Base-by-base conservation (phyloP, 2,113 vertebrate species). In the Haemorhous mexicanus region DNA sequence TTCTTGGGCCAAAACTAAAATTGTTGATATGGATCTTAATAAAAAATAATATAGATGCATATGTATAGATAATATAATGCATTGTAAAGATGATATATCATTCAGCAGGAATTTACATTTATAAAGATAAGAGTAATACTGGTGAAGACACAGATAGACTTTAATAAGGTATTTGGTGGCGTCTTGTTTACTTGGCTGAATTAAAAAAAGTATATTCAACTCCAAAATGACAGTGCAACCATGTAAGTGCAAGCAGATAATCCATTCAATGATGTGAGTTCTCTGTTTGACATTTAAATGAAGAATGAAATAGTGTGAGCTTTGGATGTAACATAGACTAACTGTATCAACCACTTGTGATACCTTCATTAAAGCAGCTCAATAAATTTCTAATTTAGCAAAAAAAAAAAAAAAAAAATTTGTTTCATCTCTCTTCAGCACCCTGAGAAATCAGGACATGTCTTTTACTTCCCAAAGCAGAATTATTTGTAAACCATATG, bases 191-290 rank as follows among this genome's bases (percentile, higher is more conserved):
- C 8, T 21, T 66, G 5, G 6, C 18, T 62, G 21, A 62, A 82
- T 41, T 37, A 46, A 53, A 49, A n/a, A 33, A 30, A 1, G 1
- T 75, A 46, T 44, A 89, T 76, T 84, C 26, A 30, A 11, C 9
- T 69, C 11, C 16, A 93, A n/a, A 84, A 67, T 61, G 4, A 30
- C 16, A 50, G 4, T 22, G 20, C 4, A n/a, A 52, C 13, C 9
- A n/a, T 26, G 11, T 37, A 80, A 67, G 59, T 47, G 4, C 0
- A 7, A 76, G 23, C 8, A 69, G 33, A 32, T 35, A 81, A 61
- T 43, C 23, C 9, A 69, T 64, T 69, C 26, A 77, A 5, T 4
- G 0, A 5, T 4, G 0, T 43, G 10, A 70, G 2, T 44, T 70
- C 19, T 22, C 13, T 46, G 6, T 53, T 39, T 62, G 33, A 46